Base-by-base conservation (phyloP, 1,140 invertebrate genomes). In the roundworm (Caenorhabditis elegans) region DNA sequence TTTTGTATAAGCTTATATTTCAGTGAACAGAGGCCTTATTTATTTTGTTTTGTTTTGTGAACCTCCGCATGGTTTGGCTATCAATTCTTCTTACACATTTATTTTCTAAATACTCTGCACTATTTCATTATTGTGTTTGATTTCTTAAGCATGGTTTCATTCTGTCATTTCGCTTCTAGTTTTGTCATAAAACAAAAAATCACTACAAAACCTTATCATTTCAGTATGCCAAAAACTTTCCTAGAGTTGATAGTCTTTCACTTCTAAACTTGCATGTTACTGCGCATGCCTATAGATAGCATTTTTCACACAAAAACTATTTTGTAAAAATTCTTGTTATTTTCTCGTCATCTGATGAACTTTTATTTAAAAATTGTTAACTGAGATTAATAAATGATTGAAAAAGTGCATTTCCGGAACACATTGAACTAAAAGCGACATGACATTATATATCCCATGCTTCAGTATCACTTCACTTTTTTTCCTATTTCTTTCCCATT, bases 111-210 rank as follows among this genome's bases (percentile, higher is more conserved):
- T 60, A 39, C 49, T 60, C 53, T 15, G 53, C 34, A 70, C 31
- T 70, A 39, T 43, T 43, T 36, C 11, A 10, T n/a, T 39, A 70
- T 39, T 70, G 5, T 31, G 60, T 70, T 70, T 36, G 60, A 70
- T n/a, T 70, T 70, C 60, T 70, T 34, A 70, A 70, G 60, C 60
- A 70, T 70, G 60, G 34, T 70, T 70, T 70, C 31, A 70, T 70
- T 70, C 60, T 70, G 31, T 70, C 60, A 70, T 70, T 70, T 70
- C 60, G 60, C 60, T 70, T 70, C 60, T 70, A 70, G 60, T 70
- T 70, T 70, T 70, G 34, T 70, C 34, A 43, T 34, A 39, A 70
- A n/a, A 31, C 3, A 60, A 13, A 60, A 60, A 60, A 34, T 22
- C 24, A 31, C 19, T 6, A 10, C 17, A 5, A 26, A 8, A 5